Evolutionary conservation across 2,888 invertebrate genomes (phyloP).

Genomic region (Teleiodes luculella): DNA sequence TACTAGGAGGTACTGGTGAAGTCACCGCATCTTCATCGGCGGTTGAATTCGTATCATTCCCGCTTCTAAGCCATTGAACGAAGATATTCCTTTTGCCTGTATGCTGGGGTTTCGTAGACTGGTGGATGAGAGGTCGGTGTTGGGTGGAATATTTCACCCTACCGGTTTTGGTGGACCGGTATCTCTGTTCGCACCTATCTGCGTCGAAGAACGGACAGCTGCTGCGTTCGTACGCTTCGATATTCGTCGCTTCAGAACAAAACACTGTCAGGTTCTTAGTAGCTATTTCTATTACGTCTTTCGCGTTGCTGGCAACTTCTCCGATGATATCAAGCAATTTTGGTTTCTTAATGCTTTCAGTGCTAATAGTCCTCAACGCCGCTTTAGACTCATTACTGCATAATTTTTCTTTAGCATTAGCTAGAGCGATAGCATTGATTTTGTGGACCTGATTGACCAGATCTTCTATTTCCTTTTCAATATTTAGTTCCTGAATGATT

Average conservation of each 20-base stretch:
- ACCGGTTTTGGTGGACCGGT: conserved; percentile 43
- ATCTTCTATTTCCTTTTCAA: conserved; percentile 41
- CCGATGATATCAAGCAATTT: conserved; percentile 34
- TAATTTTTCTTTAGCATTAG: conserved; percentile 41
- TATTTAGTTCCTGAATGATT: conserved; percentile 38
- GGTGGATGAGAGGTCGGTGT: conserved; percentile 37
- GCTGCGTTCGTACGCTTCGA: conserved; percentile 37
- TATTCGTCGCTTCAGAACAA: conserved; percentile 37
- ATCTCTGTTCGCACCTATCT: conserved; percentile 28
- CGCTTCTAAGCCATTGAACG: not conserved
- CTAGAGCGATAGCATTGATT: conserved; percentile 41
- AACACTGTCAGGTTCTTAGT: conserved; percentile 43
- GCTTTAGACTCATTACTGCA: conserved; percentile 43
- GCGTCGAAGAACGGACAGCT: conserved; percentile 26
- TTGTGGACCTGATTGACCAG: conserved; percentile 45
- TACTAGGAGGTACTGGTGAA: not conserved
- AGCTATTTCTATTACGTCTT: conserved; percentile 38
- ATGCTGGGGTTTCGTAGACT: conserved; percentile 34
- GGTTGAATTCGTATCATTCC: not conserved
- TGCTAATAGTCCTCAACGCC: conserved; percentile 12
- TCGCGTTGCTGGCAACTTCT: conserved; percentile 27
- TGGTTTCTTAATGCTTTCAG: not conserved
- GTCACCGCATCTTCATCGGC: not conserved
- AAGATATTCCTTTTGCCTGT: conserved; percentile 8
- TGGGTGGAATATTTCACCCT: conserved; percentile 38